Conservation (phyloP, 2,113 vertebrate genomes). For the Nothoprocta perdicaria region DNA sequence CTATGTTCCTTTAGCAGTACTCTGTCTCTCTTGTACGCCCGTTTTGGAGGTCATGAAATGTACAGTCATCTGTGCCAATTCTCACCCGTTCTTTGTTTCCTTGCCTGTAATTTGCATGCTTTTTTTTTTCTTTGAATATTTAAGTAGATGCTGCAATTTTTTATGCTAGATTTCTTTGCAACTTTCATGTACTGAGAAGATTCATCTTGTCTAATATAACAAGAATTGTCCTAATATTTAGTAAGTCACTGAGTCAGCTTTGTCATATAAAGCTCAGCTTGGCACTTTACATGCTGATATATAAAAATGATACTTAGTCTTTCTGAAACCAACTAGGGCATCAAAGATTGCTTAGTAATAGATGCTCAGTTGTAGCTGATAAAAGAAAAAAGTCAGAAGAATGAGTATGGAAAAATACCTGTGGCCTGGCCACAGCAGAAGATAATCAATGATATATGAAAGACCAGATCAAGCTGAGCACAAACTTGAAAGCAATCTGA, state of each 20-base stretch:
- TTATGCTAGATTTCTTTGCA: neutral
- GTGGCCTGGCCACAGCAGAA: neutral
- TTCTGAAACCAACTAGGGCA: neutral
- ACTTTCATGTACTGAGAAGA: neutral
- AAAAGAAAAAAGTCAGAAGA: neutral
- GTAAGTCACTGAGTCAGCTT: slow-evolving; percentile 13
- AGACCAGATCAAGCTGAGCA: neutral
- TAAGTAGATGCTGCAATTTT: neutral
- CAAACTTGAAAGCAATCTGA: slow-evolving; percentile 7
- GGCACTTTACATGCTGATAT: neutral
- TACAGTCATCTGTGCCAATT: neutral
- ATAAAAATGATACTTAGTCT: slow-evolving; percentile 19
- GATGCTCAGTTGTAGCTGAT: neutral
- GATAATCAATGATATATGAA: neutral
- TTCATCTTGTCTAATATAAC: neutral
- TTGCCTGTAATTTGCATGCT: neutral
- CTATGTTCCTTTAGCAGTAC: neutral
- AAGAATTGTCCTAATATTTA: neutral
- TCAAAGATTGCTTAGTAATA: neutral
- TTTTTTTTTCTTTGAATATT: neutral
- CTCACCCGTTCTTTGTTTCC: neutral
- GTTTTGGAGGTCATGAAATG: neutral
- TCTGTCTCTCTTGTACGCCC: neutral
- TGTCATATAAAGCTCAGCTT: neutral
- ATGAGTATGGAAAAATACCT: neutral